These are phyloP conservation scores for Bothrops jararaca DNA, from an alignment of 2,113 vertebrate genomes.

Conservation along the genomic window DNA sequence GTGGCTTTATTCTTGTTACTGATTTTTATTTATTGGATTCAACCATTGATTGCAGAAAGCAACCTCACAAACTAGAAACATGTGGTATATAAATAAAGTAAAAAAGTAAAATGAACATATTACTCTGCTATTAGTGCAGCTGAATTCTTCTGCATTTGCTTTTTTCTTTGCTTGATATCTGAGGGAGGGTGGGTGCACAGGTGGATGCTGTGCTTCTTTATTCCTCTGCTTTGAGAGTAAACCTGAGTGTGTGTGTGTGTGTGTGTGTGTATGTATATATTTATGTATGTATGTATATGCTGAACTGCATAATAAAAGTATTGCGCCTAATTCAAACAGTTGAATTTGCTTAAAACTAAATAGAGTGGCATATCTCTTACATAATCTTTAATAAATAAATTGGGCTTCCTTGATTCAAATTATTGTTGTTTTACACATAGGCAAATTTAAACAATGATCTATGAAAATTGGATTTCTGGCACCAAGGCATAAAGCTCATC, in stretches of 20 bases:
- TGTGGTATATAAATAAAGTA: background rate
- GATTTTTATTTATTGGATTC: background rate
- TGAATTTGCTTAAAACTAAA: background rate
- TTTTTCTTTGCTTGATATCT: background rate
- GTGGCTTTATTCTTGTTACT: background rate
- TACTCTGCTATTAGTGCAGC: background rate
- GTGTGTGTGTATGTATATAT: no score
- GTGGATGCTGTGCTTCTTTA: background rate
- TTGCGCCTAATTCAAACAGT: background rate
- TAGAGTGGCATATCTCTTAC: background rate
- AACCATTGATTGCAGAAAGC: background rate
- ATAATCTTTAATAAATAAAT: background rate
- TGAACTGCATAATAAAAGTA: background rate
- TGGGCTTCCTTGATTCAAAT: background rate
- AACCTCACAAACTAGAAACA: background rate
- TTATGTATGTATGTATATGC: no score
- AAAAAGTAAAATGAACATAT: background rate
- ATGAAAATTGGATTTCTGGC: background rate
- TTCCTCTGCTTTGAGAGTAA: background rate
- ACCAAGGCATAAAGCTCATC: background rate
- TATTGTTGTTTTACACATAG: background rate
- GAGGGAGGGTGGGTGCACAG: no score
- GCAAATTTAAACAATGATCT: background rate
- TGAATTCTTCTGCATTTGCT: background rate
- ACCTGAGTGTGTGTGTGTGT: no score